These are phyloP conservation scores for Drosophila infuscata DNA, from an alignment of 2,888 invertebrate species.

Conservation along the genomic window DNA sequence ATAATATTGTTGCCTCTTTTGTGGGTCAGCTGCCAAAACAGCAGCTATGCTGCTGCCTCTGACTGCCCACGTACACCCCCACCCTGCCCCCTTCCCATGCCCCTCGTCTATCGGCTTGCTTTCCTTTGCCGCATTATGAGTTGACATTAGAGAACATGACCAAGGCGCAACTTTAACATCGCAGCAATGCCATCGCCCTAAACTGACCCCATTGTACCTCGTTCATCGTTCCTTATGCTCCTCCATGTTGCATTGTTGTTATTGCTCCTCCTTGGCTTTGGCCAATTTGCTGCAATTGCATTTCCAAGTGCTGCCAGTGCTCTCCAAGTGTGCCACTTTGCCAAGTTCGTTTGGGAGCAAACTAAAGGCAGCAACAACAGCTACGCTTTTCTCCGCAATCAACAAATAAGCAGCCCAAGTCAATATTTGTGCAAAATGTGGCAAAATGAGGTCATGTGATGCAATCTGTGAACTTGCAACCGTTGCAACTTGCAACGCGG, in stretches of 20 bases:
- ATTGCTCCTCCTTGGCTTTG: slow-evolving; percentile 52
- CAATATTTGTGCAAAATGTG: slow-evolving; percentile 72
- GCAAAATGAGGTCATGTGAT: slow-evolving; percentile 68
- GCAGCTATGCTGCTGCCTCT: slow-evolving; percentile 13
- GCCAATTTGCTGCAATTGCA: slow-evolving; percentile 79
- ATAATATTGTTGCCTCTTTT: slow-evolving; percentile 34
- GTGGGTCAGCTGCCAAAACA: slow-evolving; percentile 63
- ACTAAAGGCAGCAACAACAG: slow-evolving; percentile 19
- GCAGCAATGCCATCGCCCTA: slow-evolving; percentile 73
- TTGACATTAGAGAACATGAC: slow-evolving; percentile 80
- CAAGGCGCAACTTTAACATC: slow-evolving; percentile 64
- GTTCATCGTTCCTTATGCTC: slow-evolving; percentile 8
- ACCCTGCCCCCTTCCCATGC: too few species aligned
- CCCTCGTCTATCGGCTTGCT: background rate
- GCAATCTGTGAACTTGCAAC: slow-evolving; percentile 66
- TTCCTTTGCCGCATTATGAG: slow-evolving; percentile 69
- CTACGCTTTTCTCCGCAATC: slow-evolving; percentile 8
- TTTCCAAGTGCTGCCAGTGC: slow-evolving; percentile 40
- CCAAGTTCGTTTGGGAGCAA: slow-evolving; percentile 47
- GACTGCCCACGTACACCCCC: background rate
- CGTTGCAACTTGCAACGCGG: slow-evolving; percentile 4
- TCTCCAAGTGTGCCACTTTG: slow-evolving; percentile 73
- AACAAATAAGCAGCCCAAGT: slow-evolving; percentile 51
- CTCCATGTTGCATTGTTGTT: slow-evolving; percentile 23
- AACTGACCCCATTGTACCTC: slow-evolving; percentile 73